Evolutionary conservation across 2,888 invertebrate genomes (phyloP), one percentile per base, ranked within the genome.

Genomic region (Ectemnius continuus): DNA sequence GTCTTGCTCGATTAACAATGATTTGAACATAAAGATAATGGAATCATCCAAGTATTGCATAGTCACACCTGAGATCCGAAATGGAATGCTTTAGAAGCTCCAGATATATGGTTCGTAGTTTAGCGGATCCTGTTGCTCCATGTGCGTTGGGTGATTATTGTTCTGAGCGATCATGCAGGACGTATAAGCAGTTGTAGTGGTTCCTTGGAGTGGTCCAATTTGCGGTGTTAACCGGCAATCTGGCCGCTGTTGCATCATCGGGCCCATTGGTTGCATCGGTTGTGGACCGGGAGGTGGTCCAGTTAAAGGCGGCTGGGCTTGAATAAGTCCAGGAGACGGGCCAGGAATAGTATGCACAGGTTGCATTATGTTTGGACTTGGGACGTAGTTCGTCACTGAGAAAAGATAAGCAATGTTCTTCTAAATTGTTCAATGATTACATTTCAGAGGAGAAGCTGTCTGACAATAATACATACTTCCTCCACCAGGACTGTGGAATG

Each of bases 21-120:
- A 36, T 36, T 36, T 36, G 5, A 8, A 36, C 2, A 4, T 8
- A 36, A 36, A 36, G 6, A 36, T 36, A 36, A 36, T 8, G 6
- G 36, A 36, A 36, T 36, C 1, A 36, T 36, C 8, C 11, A 36
- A 36, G 36, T 36, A 36, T 36, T 36, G 36, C 36, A 36, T 8
- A 36, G 8, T 36, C 11, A 36, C 8, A 36, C 8, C 36, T 36
- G 36, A 36, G 36, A 36, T 36, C 36, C 36, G 11, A 36, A 36
- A 36, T 36, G 36, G 36, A 36, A 36, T 36, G 36, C 8, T 36
- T 82, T 86, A 90, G 76, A 90, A 91, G 67, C 87, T 90, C 91
- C 91, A 91, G 64, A 91, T 90, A 60, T 90, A 91, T 5, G 90
- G 90, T 78, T 91, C 91, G 65, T 90, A 91, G 73, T 90, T 91